Evolutionary conservation across 2,888 invertebrate species (phyloP), one percentile per base, ranked within the genome.

Genomic region (Heliothis peltigera): DNA sequence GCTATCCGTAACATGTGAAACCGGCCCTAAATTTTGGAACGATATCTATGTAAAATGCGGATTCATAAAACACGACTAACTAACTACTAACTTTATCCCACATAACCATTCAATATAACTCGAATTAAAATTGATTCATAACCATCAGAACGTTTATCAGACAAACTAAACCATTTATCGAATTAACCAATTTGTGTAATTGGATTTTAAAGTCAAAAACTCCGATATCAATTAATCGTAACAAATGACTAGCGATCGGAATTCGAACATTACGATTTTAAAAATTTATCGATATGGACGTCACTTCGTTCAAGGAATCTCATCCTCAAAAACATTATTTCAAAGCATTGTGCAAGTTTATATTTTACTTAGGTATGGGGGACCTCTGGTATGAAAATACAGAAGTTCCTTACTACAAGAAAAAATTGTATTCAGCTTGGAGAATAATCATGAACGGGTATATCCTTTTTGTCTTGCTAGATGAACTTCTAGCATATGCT

Each of bases 371-470:
- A 2, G 91, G 90, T 0, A 64, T 87, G 25, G 89, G 89, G 0
- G 80, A 87, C 8, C 84, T 81, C 51, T 90, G 90, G 91, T 89
- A 88, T 57, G 88, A 88, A 64, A 65, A 77, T 19, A 55, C 42
- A 0, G 61, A 70, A n/a, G 58, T 70, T 3, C 73, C 82, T 0
- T 66, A 44, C 25, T 63, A 55, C 1, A 57, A 75, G 3, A 80
- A 77, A 44, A 56, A 63, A 3, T 2, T 86, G 0, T 90, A 90
- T 49, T 65, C 46, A 1, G 12, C 81, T 0, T 91, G 89, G 87
- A 72, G 70, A 8, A 8, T 75, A 0, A n/a, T 87, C 1, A 65
- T 85, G 0, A 89, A 91, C 56, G 25, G 58, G 0, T 91, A 82
- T 54, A 53, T 85, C 1, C 48, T 87, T 2, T 28, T 79, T 0